Evolutionary conservation across 2,888 invertebrate genomes (phyloP), one percentile per base, ranked within the genome.

Genomic region (Idaea straminata): DNA sequence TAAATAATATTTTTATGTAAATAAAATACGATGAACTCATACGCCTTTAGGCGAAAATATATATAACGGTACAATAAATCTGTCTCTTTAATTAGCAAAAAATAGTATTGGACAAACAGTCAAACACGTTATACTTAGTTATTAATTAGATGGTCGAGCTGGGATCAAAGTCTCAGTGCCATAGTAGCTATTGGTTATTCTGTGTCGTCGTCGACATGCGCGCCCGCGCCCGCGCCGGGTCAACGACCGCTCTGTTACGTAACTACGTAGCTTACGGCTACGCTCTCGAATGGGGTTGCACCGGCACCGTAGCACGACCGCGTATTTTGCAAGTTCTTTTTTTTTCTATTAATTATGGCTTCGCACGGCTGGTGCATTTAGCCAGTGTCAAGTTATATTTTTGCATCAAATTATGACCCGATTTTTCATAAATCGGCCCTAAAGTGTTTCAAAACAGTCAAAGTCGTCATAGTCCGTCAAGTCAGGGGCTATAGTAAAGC

Each of bases 231-330:
- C 85, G 86, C 87, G 83, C 75, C 66, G 81, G 90, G 89, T 90
- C 89, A 85, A 79, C 74, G 91, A 81, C 91, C 91, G 87, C 84
- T 75, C 91, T 89, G 90, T 91, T 91, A 91, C 89, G 91, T 89
- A 91, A 92, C 70, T 79, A 88, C 91, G 91, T 90, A 91, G 89
- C 89, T 88, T 87, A 88, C 88, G 88, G 84, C 74, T 74, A 74
- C 74, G 59, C 58, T 15, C 15, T 84, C 85, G 80, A 75, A 78
- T 77, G 79, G 78, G 71, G 64, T 77, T 67, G 69, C 74, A 72
- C 71, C 77, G 80, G 69, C 74, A 72, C 71, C 77, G 80, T 80
- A 80, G 78, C 77, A 75, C 72, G 68, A 66, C 64, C 70, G 65
- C 66, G 57, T 57, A 62, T 77, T 77, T 76, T 68, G 74, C 76